Evolutionary conservation across 1,140 invertebrate species (phyloP), one percentile per base, ranked within the genome.

Genomic region (Calephelis nemesis): DNA sequence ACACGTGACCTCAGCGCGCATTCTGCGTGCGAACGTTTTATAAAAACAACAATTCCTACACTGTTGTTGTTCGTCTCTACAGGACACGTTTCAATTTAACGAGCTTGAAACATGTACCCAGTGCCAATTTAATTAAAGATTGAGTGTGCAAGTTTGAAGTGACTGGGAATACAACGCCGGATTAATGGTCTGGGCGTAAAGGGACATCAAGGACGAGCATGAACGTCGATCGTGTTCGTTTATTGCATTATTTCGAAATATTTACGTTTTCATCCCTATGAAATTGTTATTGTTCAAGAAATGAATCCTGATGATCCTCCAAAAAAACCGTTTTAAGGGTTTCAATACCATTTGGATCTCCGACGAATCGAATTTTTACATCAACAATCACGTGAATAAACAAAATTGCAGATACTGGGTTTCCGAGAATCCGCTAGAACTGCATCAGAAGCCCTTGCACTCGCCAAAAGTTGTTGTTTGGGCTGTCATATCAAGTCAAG

Each of bases 291-390:
- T 64, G 65, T 72, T 47, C 48, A 69, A 62, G 63, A 62, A 65
- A 62, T 65, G 42, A 60, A 70, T 39, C 54, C 19, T 19, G 47
- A 54, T 62, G 69, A 66, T 66, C 30, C 47, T 68, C 15, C 65
- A 63, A 63, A 63, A 62, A 65, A 65, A 65, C n/a, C 30, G 63
- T 62, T 70, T 70, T 70, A 66, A 47, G 19, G 13, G 19, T 65
- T 72, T 73, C 54, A 74, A 74, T 50, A 71, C 68, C 66, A 71
- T 69, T 6, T 71, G 40, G 63, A 69, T 68, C 63, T 66, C 42
- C 49, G 73, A 74, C 15, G 69, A 74, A 52, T 58, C 67, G 5
- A 52, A 74, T 62, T 74, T 70, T 71, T 64, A 74, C 42, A 64
- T 71, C 15, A 68, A 71, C 39, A 65, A 65, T 11, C 67, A 69